Evolutionary conservation across 2,888 invertebrate species (phyloP).

Genomic region (Monoplex corrugatus): DNA sequence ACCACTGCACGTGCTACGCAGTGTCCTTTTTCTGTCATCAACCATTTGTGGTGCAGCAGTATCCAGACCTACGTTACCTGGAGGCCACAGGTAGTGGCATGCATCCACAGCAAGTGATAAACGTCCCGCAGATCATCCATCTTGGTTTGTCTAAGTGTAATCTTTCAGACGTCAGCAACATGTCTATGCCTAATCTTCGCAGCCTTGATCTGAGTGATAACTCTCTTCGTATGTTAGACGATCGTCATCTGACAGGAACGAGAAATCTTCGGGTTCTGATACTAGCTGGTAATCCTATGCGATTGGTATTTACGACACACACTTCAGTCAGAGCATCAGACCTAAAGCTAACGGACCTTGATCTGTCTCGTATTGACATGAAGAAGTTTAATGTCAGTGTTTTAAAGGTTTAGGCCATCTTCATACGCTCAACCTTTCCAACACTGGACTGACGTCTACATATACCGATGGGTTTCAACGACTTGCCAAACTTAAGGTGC

Average conservation of each 20-base stretch:
- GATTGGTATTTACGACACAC: neutral
- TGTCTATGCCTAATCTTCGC: neutral
- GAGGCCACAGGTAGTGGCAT: constrained; percentile 25
- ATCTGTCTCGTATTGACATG: neutral
- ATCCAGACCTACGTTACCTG: constrained; percentile 7
- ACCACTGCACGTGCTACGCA: constrained; percentile 47
- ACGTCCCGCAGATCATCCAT: constrained; percentile 16
- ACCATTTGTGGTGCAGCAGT: neutral
- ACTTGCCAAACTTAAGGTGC: neutral
- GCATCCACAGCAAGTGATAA: neutral
- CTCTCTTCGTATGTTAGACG: neutral
- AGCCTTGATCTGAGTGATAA: neutral
- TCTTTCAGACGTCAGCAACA: neutral
- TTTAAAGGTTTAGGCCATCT: neutral
- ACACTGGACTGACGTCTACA: neutral
- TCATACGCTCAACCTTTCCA: neutral
- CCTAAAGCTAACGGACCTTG: too few species aligned
- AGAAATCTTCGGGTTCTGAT: neutral
- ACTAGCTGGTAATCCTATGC: neutral
- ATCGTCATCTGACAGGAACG: neutral
- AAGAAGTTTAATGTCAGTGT: neutral
- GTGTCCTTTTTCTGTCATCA: constrained; percentile 46
- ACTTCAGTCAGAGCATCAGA: too few species aligned
- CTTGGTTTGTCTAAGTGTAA: constrained; percentile 46
- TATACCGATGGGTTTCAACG: neutral